These are phyloP conservation scores for Acleris holmiana DNA, from an alignment of 2,888 invertebrate genomes.

Conservation along the genomic window DNA sequence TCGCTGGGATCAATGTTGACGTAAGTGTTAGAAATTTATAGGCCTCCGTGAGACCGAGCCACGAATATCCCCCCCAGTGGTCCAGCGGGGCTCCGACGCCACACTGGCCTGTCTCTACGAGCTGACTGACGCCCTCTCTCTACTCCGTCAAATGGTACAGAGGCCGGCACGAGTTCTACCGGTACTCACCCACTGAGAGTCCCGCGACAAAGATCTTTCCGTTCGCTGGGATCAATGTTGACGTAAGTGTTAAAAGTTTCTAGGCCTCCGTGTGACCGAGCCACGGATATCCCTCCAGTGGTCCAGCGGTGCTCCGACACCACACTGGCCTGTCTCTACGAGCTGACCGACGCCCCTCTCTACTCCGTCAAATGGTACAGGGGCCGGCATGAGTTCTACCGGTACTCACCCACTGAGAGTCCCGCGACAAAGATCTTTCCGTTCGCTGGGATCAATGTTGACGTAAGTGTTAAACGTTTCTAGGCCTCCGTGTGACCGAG, in stretches of 20 bases:
- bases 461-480: slow-evolving; percentile 77
- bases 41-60: slow-evolving; percentile 81
- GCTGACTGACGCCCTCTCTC: slow-evolving; percentile 87
- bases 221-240: slow-evolving; percentile 87
- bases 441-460: slow-evolving; percentile 87
- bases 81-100: slow-evolving; percentile 85
- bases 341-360: slow-evolving; percentile 87
- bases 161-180: slow-evolving; percentile 87
- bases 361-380: slow-evolving; percentile 90
- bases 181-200: slow-evolving; percentile 85
- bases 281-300: slow-evolving; percentile 81
- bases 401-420: slow-evolving; percentile 85
- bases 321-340: slow-evolving; percentile 85
- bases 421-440: slow-evolving; percentile 87
- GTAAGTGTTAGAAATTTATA: slow-evolving; percentile 70
- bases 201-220: slow-evolving; percentile 87
- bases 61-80: slow-evolving; percentile 82
- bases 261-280: slow-evolving; percentile 78
- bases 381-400: slow-evolving; percentile 87
- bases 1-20: slow-evolving; percentile 87
- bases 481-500: slow-evolving; percentile 78
- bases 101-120: slow-evolving; percentile 86
- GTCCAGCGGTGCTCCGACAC: slow-evolving; percentile 85
- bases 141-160: slow-evolving; percentile 90
- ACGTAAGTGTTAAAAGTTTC: slow-evolving; percentile 77